Conservation (phyloP, 1,140 invertebrate genomes). For the Brachystomella parvula region DNA sequence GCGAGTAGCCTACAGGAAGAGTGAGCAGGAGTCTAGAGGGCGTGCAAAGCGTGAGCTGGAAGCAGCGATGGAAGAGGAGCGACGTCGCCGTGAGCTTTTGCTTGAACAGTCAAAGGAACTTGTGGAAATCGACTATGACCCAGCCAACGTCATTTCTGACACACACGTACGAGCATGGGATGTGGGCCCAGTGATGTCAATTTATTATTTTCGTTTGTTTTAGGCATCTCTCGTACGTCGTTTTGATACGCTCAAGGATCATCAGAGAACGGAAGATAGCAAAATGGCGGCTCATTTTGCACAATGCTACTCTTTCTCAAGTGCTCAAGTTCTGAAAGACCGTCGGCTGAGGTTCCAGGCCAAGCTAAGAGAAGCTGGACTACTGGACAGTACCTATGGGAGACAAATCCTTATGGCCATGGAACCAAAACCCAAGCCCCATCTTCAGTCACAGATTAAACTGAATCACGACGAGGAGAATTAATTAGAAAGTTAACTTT, state of each 20-base stretch:
- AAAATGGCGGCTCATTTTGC: constrained; percentile 27
- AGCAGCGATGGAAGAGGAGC: constrained; percentile 14
- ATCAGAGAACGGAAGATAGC: constrained; percentile 4
- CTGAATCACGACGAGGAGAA: background rate
- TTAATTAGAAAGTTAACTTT: too few species aligned
- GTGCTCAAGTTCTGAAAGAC: constrained; percentile 30
- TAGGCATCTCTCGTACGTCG: constrained; percentile 22
- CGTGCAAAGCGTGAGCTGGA: background rate
- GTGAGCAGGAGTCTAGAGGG: background rate
- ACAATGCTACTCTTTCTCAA: constrained; percentile 31
- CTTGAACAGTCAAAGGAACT: constrained; percentile 31
- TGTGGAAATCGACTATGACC: constrained; percentile 28
- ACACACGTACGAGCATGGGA: constrained; percentile 23
- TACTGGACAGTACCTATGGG: constrained; percentile 32
- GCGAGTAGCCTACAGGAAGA: background rate
- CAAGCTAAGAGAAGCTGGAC: constrained; percentile 33
- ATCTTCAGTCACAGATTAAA: constrained; percentile 28
- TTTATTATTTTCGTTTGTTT: background rate
- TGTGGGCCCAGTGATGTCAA: background rate
- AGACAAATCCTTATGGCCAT: constrained; percentile 32
- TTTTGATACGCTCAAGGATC: constrained; percentile 15
- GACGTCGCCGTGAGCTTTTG: background rate
- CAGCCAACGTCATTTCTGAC: constrained; percentile 23
- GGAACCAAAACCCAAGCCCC: constrained; percentile 31
- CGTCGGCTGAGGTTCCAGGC: constrained; percentile 25